Percentiles rank a stretch among this genome's conserved stretches.
These are phyloP conservation scores for Silurus lanzhouensis DNA, from an alignment of 2,797 vertebrate species.

Conservation along the genomic window DNA sequence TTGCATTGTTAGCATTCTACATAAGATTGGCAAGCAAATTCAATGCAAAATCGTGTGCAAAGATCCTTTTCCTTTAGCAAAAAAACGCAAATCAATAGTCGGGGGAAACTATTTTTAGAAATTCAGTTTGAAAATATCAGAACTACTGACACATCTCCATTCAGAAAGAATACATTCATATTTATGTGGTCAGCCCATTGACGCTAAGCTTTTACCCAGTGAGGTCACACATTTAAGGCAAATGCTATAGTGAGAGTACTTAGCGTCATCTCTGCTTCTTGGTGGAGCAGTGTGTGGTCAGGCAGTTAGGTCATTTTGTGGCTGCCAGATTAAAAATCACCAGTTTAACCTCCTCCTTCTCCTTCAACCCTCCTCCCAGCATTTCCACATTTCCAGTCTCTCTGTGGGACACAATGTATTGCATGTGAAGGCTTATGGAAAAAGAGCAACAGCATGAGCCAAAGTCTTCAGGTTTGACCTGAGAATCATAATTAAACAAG, in stretches of 20 bases:
- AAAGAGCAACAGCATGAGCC: conserved; percentile 61
- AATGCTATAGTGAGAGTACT: conserved; percentile 62
- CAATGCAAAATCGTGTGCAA: conserved; percentile 36
- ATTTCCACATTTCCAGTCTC: conserved; percentile 61
- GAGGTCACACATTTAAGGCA: conserved; percentile 69
- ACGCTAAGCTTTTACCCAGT: conserved; percentile 15
- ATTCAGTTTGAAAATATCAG: neutral
- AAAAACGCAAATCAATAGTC: conserved; percentile 5
- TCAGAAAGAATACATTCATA: conserved; percentile 11
- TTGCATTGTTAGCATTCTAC: conserved; percentile 61
- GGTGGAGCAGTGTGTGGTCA: conserved; percentile 67
- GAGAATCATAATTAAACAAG: conserved; percentile 71
- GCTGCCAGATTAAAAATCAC: conserved; percentile 51
- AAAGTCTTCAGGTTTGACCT: conserved; percentile 70
- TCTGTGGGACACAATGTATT: conserved; percentile 65
- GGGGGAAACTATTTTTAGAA: neutral
- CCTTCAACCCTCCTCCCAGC: conserved; percentile 24
- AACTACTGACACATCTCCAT: neutral
- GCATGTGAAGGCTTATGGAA: conserved; percentile 63
- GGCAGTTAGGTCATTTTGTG: conserved; percentile 65
- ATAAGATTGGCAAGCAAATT: conserved; percentile 11
- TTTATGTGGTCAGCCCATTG: conserved; percentile 3
- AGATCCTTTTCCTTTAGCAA: conserved; percentile 14
- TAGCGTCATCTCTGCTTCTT: conserved; percentile 59
- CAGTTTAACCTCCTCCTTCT: conserved; percentile 41